Evolutionary conservation across 1,140 invertebrate genomes (phyloP).

Genomic region (Lasioglossum baleicum): DNA sequence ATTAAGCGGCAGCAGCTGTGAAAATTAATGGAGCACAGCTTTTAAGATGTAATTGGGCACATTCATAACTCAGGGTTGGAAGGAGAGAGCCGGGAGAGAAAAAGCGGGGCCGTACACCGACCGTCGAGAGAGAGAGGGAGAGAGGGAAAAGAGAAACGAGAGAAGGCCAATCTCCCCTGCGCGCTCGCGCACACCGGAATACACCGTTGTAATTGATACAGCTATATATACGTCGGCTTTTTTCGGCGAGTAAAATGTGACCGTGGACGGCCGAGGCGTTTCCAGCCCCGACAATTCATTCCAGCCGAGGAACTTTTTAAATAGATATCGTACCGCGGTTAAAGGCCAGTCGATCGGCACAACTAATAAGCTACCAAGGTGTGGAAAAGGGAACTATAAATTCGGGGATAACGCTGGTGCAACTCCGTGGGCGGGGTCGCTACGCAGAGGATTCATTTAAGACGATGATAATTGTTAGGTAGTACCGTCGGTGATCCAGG

Average conservation of each 20-base stretch:
- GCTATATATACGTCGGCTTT: constrained; percentile 50
- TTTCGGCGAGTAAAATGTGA: constrained; percentile 25
- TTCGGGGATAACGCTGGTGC: not conserved
- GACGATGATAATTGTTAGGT: not conserved
- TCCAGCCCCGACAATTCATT: constrained; percentile 34
- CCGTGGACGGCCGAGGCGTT: constrained; percentile 18
- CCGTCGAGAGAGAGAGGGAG: constrained; percentile 17
- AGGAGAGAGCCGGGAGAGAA: constrained; percentile 53
- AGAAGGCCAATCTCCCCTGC: constrained; percentile 60
- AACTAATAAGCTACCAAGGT: not conserved
- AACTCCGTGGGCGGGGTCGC: not conserved
- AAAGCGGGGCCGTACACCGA: not conserved
- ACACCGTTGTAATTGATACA: constrained; percentile 61
- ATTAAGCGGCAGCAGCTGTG: constrained; percentile 85
- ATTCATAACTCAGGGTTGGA: constrained; percentile 81
- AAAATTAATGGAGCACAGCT: constrained; percentile 85
- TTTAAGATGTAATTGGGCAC: constrained; percentile 85
- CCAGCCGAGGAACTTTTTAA: not conserved
- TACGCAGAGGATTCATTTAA: not conserved
- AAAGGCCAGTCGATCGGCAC: constrained; percentile 25
- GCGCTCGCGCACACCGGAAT: constrained; percentile 33
- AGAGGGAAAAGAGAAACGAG: constrained; percentile 20
- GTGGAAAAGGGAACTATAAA: constrained; percentile 2
- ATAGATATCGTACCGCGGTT: constrained; percentile 13
- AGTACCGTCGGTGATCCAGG: not conserved